Conservation (phyloP, 1,140 invertebrate species). For the Chrysomallon squamiferum region DNA sequence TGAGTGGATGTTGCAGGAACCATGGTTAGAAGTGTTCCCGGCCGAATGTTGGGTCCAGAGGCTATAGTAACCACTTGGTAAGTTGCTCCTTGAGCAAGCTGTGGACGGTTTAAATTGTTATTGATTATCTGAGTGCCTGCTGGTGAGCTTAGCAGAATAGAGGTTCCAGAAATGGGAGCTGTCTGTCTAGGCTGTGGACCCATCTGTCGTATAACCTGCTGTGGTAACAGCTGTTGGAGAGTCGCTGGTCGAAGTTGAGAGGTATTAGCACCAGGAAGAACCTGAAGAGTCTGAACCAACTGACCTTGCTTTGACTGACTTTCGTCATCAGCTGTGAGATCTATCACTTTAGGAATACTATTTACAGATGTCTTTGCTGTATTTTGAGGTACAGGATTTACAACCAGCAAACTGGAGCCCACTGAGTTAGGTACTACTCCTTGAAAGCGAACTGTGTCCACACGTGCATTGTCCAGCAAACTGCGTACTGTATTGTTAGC, state of each 20-base stretch:
- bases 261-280: neutral
- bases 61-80: slow-evolving; percentile 35
- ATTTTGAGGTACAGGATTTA: slow-evolving; percentile 8
- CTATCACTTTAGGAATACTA: slow-evolving; percentile 26
- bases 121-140: slow-evolving; percentile 29
- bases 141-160: slow-evolving; percentile 29
- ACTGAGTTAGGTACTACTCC: neutral
- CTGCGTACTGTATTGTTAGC: slow-evolving; percentile 15
- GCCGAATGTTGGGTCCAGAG: slow-evolving; percentile 15
- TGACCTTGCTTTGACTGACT: neutral
- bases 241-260: neutral
- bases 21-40: slow-evolving; percentile 31
- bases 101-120: slow-evolving; percentile 6
- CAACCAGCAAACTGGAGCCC: slow-evolving; percentile 17
- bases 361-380: neutral
- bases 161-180: slow-evolving; percentile 13
- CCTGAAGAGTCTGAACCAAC: neutral
- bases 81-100: too few species aligned
- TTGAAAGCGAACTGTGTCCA: neutral
- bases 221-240: slow-evolving; percentile 15
- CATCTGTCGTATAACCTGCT: slow-evolving; percentile 20
- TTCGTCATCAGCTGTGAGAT: slow-evolving; percentile 39
- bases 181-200: neutral
- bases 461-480: slow-evolving; percentile 16
- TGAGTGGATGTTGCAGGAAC: slow-evolving; percentile 13